A percentile compares a stretch with the other conserved stretches of the same genome.
Conservation (phyloP, 1,140 invertebrate genomes). For the Harlomillsia oculata region DNA sequence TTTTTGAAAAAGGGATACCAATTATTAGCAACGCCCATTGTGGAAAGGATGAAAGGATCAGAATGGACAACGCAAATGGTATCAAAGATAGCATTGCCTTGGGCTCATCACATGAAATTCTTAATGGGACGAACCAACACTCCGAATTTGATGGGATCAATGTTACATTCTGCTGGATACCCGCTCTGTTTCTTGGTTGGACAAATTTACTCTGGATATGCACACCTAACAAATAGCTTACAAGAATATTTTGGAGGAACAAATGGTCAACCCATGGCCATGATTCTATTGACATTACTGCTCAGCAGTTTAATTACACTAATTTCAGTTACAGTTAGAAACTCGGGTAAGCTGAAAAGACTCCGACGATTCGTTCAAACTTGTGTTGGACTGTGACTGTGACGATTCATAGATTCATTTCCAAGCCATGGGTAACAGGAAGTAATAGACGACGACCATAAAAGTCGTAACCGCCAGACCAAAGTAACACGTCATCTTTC, state of each 20-base stretch:
- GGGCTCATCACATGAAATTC: slow-evolving; percentile 33
- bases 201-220: not conserved
- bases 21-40: slow-evolving; percentile 28
- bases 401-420: slow-evolving; percentile 1
- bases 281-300: no score
- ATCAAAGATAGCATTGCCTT: slow-evolving; percentile 20
- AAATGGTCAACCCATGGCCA: no score
- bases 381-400: no score
- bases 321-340: no score
- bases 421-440: slow-evolving; percentile 10
- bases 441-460: slow-evolving; percentile 27
- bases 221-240: no score
- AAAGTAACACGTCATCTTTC: slow-evolving; percentile 22
- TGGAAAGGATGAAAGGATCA: slow-evolving; percentile 25
- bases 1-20: slow-evolving; percentile 33
- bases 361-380: no score
- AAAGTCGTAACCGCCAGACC: slow-evolving; percentile 18
- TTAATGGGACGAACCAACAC: slow-evolving; percentile 19
- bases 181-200: slow-evolving; percentile 19
- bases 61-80: slow-evolving; percentile 19
- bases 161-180: slow-evolving; percentile 16
- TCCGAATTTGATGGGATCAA: slow-evolving; percentile 14
- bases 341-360: no score
- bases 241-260: no score
- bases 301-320: no score